Base-by-base conservation (phyloP, 2,797 vertebrate species). In the Manis pentadactyla region DNA sequence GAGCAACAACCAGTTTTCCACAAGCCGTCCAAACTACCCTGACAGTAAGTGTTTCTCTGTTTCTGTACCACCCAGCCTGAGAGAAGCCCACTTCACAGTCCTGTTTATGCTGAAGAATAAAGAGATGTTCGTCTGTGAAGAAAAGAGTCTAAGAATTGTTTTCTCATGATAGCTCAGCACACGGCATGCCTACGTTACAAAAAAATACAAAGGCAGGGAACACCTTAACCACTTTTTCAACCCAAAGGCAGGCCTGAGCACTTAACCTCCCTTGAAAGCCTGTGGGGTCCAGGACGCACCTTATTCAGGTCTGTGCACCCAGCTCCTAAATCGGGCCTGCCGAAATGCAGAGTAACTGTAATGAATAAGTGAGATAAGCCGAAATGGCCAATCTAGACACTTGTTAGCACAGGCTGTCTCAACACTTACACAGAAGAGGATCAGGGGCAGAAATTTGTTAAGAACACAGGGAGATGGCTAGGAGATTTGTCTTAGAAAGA, bases 1-100 rank as follows among this genome's bases (percentile, higher is more conserved):
- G 78, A 95, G 66, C 49, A 90, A 95, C 29, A 27, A 74, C 37
- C 69, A 49, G 61, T 75, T 75, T 94, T 90, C 83, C 81, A 90
- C 27, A 27, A 89, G 61, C 37, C 71, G 61, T 53, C 61, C 61
- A 68, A 27, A 66, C 19, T 53, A 53, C 88, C 39, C 77, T 53
- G 18, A 88, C 34, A 77, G 55, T 84, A 90, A 69, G 55, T 17
- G 21, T 25, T 53, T 87, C 37, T 39, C 68, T 63, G 53, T 39
- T 64, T 86, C 73, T 66, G 64, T 87, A 27, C 55, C 42, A 83
- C 57, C 7, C 71, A 59, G 42, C 27, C 81, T 39, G 31, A 59
- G 34, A 84, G 5, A 46, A 87, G 73, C 23, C 64, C 78, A 42
- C 23, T 78, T 93, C 81, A 83, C 78, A 92, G 78, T 42, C 29